These are phyloP conservation scores for Paracanthobrama guichenoti DNA, from an alignment of 2,113 vertebrate genomes.

Conservation along the genomic window DNA sequence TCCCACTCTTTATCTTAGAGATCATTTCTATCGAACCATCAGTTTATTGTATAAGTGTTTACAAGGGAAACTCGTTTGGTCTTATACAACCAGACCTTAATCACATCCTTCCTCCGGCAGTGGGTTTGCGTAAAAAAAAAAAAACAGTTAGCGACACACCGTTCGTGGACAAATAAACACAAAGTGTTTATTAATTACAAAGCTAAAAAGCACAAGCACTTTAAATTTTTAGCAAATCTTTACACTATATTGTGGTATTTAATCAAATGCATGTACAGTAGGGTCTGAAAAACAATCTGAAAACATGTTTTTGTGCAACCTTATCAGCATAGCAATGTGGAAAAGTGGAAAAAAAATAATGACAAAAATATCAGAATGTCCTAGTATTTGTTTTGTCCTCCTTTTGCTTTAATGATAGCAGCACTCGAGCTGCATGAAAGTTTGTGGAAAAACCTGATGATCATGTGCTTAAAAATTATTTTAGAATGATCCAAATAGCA, in stretches of 20 bases:
- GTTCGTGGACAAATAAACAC: conserved; percentile 51
- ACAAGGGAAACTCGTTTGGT: not conserved
- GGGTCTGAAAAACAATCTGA: not conserved
- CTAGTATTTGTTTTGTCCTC: not conserved
- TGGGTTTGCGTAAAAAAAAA: not conserved
- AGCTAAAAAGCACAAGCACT: conserved; percentile 40
- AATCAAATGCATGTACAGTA: not conserved
- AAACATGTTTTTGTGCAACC: not conserved
- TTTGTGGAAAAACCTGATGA: not conserved
- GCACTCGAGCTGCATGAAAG: not conserved
- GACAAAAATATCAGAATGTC: not conserved
- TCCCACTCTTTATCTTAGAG: conserved; percentile 9
- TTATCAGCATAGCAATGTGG: not conserved
- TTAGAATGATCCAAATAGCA: not conserved
- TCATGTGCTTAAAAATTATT: not conserved
- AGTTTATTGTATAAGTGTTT: conserved; percentile 60
- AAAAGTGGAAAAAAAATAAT: not conserved
- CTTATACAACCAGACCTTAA: conserved; percentile 37
- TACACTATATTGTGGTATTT: not conserved
- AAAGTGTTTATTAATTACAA: conserved; percentile 65
- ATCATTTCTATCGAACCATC: conserved; percentile 52
- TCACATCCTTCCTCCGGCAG: not conserved
- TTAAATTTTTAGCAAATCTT: conserved; percentile 29
- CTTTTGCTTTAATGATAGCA: not conserved
- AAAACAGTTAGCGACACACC: not conserved